Evolutionary conservation across 2,888 invertebrate species (phyloP), one percentile per base, ranked within the genome.

Genomic region (Dynastes grantii): DNA sequence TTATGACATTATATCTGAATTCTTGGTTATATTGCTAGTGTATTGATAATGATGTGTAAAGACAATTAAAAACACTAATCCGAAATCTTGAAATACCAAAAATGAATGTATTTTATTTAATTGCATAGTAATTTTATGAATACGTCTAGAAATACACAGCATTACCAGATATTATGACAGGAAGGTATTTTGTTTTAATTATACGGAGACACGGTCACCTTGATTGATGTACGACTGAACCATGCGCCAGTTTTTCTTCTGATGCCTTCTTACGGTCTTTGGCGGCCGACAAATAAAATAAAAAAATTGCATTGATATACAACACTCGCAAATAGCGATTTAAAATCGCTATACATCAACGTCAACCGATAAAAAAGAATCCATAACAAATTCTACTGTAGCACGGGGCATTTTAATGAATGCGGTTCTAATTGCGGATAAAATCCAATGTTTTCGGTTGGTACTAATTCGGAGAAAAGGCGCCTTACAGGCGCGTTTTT

Each of bases 291-390:
- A 8, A 27, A 8, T 32, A 13, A 13, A 45, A 75, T 45, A 45
- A 75, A 75, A 61, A 61, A 73, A 45, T 11, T 13, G 61, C 61
- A 61, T 27, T 75, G 61, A 61, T 45, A 75, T 61, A 61, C 70
- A 51, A 29, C 73, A 75, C 45, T 75, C 61, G 27, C 45, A 45
- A 61, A 75, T 71, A 55, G 13, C 40, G 16, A 61, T 75, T 58
- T 75, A 63, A 75, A 45, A 75, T 75, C 40, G 27, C 61, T n/a
- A 75, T 75, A 61, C 58, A 75, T 75, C 61, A 75, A 61, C 22
- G 73, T 75, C 61, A 22, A 61, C 22, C 27, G 40, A 45, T 22
- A 61, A 53, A 45, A 55, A 75, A 40, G 40, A 61, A 75, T 75
- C 45, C 29, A n/a, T 63, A 75, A 75, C 73, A 75, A 75, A 75